Base-by-base conservation (phyloP, 2,113 vertebrate genomes). In the Apteryx mantelli region DNA sequence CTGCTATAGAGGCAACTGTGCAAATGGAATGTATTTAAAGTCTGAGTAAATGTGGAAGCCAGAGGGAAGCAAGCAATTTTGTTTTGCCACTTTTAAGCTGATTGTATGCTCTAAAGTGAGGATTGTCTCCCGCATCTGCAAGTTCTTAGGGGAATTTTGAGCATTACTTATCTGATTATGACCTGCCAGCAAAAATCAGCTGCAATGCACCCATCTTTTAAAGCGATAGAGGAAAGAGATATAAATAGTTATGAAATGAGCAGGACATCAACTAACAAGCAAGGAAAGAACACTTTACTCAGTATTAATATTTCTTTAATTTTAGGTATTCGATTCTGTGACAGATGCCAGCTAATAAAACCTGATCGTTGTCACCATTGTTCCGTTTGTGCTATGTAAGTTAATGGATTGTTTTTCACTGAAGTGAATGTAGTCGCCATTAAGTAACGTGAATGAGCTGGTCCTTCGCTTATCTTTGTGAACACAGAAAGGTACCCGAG, bases 331-430 rank as follows among this genome's bases (percentile, higher is more conserved):
- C 98, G 99, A 87, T 99, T 99, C 98, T 99, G 99, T 96, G 99
- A 99, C 89, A 98, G 98, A 91, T 99, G 99, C 98, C 99, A 99
- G 97, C 98, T 99, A 28, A 98, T 99, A 97, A 99, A 99, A 97
- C 99, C 99, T 22, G 99, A 99, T 88, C 99, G 99, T 66, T 99
- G 99, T 97, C 99, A 99, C 97, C 99, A 99, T 73, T 99, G 99
- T 86, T 99, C 99, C 3, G 98, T 99, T 53, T 99, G 99, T 98
- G 99, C 99, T 95, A 98, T 98, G 99, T 99, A 98, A 99, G 99
- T 99, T 58, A n/a, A 71, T n/a, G 81, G 75, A 0, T 5, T 82
- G 65, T 76, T 93, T 70, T 28, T 61, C 74, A 10, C 40, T 20
- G 70, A 24, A 3, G 30, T 26, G 61, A 91, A 20, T 26, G 34